A percentile compares a stretch with the other conserved stretches of the same genome.
Evolutionary conservation across 2,113 vertebrate genomes (phyloP).

Genomic region (Silurus glanis): DNA sequence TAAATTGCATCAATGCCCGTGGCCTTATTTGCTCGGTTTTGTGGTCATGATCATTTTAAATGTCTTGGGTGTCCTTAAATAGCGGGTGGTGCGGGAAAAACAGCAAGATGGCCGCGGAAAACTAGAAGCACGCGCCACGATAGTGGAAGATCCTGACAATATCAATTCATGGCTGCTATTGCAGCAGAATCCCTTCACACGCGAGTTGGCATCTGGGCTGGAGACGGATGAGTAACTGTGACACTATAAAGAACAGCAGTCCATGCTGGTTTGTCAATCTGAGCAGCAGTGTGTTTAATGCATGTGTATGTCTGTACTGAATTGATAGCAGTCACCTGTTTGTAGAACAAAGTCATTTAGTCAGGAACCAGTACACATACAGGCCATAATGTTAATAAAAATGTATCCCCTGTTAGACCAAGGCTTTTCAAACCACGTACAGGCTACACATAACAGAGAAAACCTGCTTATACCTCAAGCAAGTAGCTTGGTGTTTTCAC

Average conservation of each 20-base stretch:
- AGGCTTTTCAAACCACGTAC: neutral
- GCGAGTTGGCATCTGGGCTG: slow-evolving; percentile 2
- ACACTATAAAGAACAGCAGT: slow-evolving; percentile 3
- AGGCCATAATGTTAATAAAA: slow-evolving; percentile 11
- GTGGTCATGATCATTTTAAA: too few species aligned
- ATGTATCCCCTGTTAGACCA: slow-evolving; percentile 9
- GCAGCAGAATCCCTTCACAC: neutral
- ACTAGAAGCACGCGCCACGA: too few species aligned
- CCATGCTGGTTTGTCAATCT: slow-evolving; percentile 21
- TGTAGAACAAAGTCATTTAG: neutral
- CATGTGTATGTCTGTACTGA: slow-evolving; percentile 41
- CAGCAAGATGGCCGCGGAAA: too few species aligned
- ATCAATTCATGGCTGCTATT: slow-evolving; percentile 42
- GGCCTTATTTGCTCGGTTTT: too few species aligned
- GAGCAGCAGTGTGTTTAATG: slow-evolving; percentile 19
- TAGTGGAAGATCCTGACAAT: neutral
- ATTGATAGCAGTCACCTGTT: slow-evolving; percentile 28
- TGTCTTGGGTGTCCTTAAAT: too few species aligned
- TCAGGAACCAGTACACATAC: neutral
- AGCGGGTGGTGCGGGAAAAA: too few species aligned
- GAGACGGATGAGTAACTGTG: slow-evolving; percentile 3
- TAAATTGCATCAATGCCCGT: too few species aligned
- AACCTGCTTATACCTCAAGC: neutral
- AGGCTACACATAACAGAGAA: neutral
- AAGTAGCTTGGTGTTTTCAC: neutral